A percentile compares a stretch with the other conserved stretches of the same genome.
These are phyloP conservation scores for Patella caerulea DNA, from an alignment of 2,888 invertebrate species.

Conservation along the genomic window DNA sequence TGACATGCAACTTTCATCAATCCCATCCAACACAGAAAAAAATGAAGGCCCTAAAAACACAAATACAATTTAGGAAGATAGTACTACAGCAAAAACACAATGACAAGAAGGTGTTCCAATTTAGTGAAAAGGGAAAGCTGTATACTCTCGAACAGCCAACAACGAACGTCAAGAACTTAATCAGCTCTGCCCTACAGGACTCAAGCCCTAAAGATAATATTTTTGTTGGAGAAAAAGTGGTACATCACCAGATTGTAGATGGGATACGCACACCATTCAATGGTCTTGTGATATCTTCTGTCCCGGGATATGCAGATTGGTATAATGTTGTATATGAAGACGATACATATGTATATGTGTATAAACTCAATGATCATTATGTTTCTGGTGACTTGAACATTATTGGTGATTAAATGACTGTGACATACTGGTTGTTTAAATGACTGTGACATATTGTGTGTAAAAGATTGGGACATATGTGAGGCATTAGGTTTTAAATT, in stretches of 20 bases:
- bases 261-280: background rate
- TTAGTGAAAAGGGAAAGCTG: background rate
- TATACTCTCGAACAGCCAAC: background rate
- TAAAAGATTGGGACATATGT: no score
- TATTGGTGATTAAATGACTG: no score
- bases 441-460: no score
- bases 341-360: background rate
- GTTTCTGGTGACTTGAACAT: background rate
- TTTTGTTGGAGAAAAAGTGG: background rate
- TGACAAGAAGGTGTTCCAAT: background rate
- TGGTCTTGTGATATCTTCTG: background rate
- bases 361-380: background rate
- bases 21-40: background rate
- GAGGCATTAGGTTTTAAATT: no score
- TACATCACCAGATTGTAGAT: background rate
- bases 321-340: background rate
- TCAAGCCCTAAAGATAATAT: background rate
- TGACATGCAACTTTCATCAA: background rate
- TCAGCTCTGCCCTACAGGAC: background rate
- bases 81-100: conserved; percentile 2
- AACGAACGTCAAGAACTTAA: background rate
- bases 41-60: background rate
- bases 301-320: conserved; percentile 5
- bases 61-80: conserved; percentile 1
- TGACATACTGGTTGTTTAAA: no score